Evolutionary conservation across 1,140 invertebrate genomes (phyloP), one percentile per base, ranked within the genome.

Genomic region (Ceratoteleas bidentatus): DNA sequence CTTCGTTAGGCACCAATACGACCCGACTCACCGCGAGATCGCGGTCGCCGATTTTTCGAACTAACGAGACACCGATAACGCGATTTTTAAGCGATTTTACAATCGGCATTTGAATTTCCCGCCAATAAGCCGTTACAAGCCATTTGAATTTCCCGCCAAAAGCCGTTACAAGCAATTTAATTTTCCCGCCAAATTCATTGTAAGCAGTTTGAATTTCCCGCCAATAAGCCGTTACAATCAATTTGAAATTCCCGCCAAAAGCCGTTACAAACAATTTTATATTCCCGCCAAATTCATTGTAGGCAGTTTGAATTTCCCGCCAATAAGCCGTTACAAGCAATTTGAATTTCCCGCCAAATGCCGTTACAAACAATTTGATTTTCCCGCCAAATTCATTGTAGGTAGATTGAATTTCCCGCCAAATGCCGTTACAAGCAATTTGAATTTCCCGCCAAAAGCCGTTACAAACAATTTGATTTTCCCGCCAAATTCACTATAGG

Each of bases 101-200:
- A n/a, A n/a, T n/a, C n/a, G n/a, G n/a, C n/a, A n/a, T 36, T 36
- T 36, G 34, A 6, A 6, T 36, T n/a, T n/a, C n/a, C n/a, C n/a
- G 43, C 43, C 43, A 45, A 45, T n/a, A 45, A 45, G 9, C 9
- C n/a, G n/a, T n/a, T n/a, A n/a, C n/a, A n/a, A 9, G 34, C 5
- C 4, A 36, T 36, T 36, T 36, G 34, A 36, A 36, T 36, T 36
- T 36, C 9, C 34, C 9, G 34, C 4, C 34, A 9, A 4, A 36
- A 9, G 4, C 9, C 34, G 4, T 6, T 4, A 6, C 34, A 9
- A 36, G 4, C 5, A 36, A 6, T 36, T 36, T 36, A 9, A 6
- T 36, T 36, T n/a, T n/a, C 65, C 66, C 24, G 24, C 24, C 24
- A 40, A 40, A 40, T n/a, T n/a, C n/a, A n/a, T n/a, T n/a, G n/a